Conservation (phyloP, 92 coral and sea anemone species). For the Epizoanthus ramosus region DNA sequence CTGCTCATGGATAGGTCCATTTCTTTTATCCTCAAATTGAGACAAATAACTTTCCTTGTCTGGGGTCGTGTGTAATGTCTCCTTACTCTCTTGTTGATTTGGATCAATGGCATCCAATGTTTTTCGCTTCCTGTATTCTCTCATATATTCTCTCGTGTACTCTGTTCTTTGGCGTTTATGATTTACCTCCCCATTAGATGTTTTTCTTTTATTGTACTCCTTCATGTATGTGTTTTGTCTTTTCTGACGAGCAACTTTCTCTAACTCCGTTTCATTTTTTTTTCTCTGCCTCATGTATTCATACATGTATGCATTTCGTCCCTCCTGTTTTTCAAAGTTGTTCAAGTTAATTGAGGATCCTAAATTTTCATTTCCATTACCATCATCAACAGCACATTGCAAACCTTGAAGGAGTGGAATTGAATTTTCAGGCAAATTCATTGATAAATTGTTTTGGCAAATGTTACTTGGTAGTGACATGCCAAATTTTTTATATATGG, state of each 20-base stretch:
- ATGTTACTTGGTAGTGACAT: background rate
- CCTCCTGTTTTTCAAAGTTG: background rate
- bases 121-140: background rate
- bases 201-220: conserved; percentile 14
- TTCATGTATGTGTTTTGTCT: conserved; percentile 31
- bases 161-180: conserved; percentile 7
- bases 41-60: conserved; percentile 47
- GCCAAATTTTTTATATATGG: conserved; percentile 47
- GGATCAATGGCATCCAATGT: background rate
- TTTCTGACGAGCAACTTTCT: conserved; percentile 22
- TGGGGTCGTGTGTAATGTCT: conserved; percentile 4
- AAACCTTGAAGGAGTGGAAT: background rate
- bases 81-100: conserved; percentile 1
- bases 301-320: conserved; percentile 14
- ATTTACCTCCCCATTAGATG: conserved; percentile 1
- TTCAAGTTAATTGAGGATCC: background rate
- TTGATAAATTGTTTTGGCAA: background rate
- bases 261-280: conserved; percentile 14
- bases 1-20: conserved; percentile 53
- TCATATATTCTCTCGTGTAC: conserved; percentile 6
- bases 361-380: too few relatives aligned
- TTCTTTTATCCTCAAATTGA: conserved; percentile 46
- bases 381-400: too few relatives aligned
- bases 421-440: conserved; percentile 8
- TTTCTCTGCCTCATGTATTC: background rate